Evolutionary conservation across 64 coral and sea anemone species (phyloP).

Genomic region (Hydrozoanthus tunicans): DNA sequence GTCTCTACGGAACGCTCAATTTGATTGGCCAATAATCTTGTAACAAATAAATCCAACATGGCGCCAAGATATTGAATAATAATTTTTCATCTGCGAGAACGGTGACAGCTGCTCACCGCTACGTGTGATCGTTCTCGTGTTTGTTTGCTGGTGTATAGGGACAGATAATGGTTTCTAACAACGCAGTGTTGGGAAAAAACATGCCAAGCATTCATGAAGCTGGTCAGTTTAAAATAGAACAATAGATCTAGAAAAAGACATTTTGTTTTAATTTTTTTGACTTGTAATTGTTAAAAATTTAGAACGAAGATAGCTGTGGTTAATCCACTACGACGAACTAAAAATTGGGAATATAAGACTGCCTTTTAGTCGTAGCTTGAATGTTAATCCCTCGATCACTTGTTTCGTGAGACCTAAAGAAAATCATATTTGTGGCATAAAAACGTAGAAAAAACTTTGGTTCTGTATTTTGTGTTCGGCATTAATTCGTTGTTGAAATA

Average conservation of each 20-base stretch:
- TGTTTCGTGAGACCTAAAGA: too few species aligned
- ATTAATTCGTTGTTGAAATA: too few species aligned
- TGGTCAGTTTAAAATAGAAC: constrained; percentile 45
- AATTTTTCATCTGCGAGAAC: too few species aligned
- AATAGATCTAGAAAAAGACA: background rate
- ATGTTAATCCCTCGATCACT: too few species aligned
- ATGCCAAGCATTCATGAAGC: constrained; percentile 79
- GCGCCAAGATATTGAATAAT: background rate
- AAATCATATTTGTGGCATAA: too few species aligned
- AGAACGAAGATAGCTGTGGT: background rate
- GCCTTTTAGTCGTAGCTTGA: too few species aligned
- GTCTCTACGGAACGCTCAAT: background rate
- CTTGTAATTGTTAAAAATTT: background rate
- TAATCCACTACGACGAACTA: too few species aligned
- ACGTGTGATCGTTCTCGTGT: background rate
- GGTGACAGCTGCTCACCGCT: background rate
- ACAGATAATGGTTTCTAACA: constrained; percentile 74
- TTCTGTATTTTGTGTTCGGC: too few species aligned
- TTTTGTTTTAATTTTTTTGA: background rate
- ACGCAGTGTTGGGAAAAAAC: constrained; percentile 63
- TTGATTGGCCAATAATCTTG: background rate
- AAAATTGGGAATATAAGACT: too few species aligned
- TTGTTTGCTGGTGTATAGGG: background rate
- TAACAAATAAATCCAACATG: constrained; percentile 1
- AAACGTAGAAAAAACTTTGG: too few species aligned